Percentiles rank a stretch among this genome's conserved stretches.
These are phyloP conservation scores for Cardiocondyla obscurior DNA, from an alignment of 1,140 invertebrate species.

Conservation along the genomic window DNA sequence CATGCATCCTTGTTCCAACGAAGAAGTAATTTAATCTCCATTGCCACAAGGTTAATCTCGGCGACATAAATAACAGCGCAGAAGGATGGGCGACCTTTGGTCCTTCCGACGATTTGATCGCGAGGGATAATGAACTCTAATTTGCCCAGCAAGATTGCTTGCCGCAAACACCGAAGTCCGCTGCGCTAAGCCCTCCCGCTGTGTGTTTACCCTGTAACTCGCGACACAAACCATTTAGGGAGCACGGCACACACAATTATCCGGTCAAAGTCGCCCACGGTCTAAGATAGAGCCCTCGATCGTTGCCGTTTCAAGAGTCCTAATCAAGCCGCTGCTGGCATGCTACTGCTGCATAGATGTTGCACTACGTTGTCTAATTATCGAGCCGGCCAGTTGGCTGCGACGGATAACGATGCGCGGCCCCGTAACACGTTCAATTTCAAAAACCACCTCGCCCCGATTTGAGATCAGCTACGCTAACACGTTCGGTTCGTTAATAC, in stretches of 20 bases:
- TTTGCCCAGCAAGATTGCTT: constrained; percentile 49
- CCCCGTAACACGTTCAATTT: neutral
- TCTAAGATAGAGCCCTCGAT: constrained; percentile 20
- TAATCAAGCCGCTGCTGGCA: constrained; percentile 34
- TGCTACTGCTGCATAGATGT: neutral
- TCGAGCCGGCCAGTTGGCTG: neutral
- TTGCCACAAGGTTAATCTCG: constrained; percentile 27
- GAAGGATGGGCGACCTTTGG: constrained; percentile 5
- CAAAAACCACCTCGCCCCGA: neutral
- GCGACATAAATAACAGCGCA: constrained; percentile 32
- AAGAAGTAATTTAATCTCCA: constrained; percentile 29
- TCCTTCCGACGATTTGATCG: constrained; percentile 13
- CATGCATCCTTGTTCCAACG: neutral
- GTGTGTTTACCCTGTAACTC: constrained; percentile 28
- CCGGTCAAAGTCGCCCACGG: constrained; percentile 27
- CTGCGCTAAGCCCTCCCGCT: constrained; percentile 3
- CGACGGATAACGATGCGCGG: neutral
- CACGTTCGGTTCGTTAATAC: neutral
- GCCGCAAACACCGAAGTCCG: constrained; percentile 44
- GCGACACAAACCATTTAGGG: constrained; percentile 39
- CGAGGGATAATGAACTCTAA: constrained; percentile 47
- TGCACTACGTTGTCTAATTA: constrained; percentile 30
- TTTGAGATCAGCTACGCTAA: constrained; percentile 2
- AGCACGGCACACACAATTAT: constrained; percentile 47
- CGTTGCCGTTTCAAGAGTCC: constrained; percentile 9